These are phyloP conservation scores for Hypotaenidia philippensis DNA, from an alignment of 2,797 vertebrate genomes.

Conservation along the genomic window DNA sequence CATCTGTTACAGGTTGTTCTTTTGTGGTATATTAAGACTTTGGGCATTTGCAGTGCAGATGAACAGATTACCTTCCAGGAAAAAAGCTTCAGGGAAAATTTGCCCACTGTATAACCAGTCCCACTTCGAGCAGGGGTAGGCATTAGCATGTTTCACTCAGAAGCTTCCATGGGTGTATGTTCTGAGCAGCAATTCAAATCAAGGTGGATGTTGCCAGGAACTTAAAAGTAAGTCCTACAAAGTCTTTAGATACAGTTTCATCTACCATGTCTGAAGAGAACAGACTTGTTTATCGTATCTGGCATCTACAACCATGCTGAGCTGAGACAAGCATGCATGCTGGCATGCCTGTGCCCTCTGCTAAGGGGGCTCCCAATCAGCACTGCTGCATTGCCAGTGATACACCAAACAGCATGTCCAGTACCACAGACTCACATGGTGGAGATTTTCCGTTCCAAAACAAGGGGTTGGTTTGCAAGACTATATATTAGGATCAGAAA, in stretches of 20 bases:
- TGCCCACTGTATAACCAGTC: background rate
- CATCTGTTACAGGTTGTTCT: background rate
- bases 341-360: accelerated
- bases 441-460: background rate
- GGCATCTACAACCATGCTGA: accelerated
- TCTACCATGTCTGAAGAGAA: background rate
- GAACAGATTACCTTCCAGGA: background rate
- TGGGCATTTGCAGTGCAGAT: background rate
- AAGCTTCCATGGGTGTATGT: background rate
- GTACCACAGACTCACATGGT: background rate
- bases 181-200: background rate
- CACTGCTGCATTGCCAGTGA: background rate
- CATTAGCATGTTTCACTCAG: accelerated
- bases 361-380: background rate
- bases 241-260: too few species aligned
- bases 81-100: background rate
- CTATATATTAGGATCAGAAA: background rate
- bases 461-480: background rate
- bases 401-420: accelerated
- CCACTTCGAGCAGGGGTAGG: background rate
- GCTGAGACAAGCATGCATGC: accelerated
- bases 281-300: accelerated
- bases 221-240: background rate
- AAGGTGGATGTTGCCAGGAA: background rate
- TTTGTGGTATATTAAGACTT: background rate